Percentiles rank a stretch among this genome's conserved stretches.
Conservation (phyloP, 2,797 vertebrate species). For the Myotis vivesi region DNA sequence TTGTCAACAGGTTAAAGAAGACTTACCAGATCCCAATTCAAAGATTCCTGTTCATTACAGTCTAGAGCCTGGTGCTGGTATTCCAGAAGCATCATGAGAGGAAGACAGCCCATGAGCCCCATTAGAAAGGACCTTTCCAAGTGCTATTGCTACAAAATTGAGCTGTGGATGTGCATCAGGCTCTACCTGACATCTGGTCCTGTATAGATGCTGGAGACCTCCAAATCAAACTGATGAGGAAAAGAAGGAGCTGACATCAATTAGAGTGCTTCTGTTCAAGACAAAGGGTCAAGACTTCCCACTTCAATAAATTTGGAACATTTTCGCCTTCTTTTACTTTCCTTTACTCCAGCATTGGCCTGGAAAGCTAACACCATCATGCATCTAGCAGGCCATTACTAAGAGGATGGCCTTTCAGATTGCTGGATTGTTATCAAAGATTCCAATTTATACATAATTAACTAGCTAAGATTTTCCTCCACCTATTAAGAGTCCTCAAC, state of each 20-base stretch:
- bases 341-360: neutral
- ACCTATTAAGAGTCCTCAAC: neutral
- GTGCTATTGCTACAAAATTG: neutral
- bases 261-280: neutral
- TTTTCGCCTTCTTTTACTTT: neutral
- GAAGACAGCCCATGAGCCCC: neutral
- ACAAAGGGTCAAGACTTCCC: neutral
- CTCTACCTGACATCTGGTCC: neutral
- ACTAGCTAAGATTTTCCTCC: neutral
- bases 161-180: neutral
- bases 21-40: neutral
- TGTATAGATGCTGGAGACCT: neutral
- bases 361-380: neutral
- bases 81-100: neutral
- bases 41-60: neutral
- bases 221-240: neutral
- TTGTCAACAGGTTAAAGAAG: neutral
- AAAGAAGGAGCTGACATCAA: neutral
- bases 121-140: neutral
- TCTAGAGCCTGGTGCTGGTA: neutral
- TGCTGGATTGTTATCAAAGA: neutral
- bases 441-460: neutral
- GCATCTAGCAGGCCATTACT: neutral
- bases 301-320: neutral
- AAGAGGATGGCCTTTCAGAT: neutral